These are phyloP conservation scores for Hycleus phaleratus DNA, from an alignment of 1,140 invertebrate species.

Conservation along the genomic window DNA sequence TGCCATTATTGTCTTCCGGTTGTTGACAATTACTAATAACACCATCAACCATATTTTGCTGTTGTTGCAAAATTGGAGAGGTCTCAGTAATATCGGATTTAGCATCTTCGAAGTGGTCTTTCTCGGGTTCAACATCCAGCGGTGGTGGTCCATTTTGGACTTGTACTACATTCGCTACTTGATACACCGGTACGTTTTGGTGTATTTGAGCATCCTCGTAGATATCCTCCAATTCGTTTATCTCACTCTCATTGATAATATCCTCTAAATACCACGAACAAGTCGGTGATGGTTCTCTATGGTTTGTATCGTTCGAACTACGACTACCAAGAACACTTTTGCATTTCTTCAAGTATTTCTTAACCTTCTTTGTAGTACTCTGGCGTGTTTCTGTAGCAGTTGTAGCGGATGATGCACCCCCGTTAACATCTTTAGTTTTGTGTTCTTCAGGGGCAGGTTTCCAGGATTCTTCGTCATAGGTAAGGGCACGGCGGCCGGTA, in stretches of 20 bases:
- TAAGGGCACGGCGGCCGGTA: slow-evolving; percentile 30
- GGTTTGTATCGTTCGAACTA: slow-evolving; percentile 16
- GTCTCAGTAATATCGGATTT: neutral
- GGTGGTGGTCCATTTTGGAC: slow-evolving; percentile 11
- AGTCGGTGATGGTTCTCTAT: slow-evolving; percentile 15
- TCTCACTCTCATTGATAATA: slow-evolving; percentile 26
- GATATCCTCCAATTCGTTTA: slow-evolving; percentile 29
- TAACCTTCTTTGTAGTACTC: slow-evolving; percentile 45
- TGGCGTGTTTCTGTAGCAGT: slow-evolving; percentile 30
- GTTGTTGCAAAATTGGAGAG: slow-evolving; percentile 27
- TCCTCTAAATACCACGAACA: slow-evolving; percentile 28
- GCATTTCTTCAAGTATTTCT: slow-evolving; percentile 46
- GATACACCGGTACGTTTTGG: slow-evolving; percentile 7
- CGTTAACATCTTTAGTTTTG: slow-evolving; percentile 15
- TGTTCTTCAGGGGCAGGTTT: slow-evolving; percentile 27
- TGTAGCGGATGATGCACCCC: slow-evolving; percentile 6
- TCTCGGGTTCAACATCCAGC: neutral
- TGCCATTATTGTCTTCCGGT: neutral
- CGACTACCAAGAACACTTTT: slow-evolving; percentile 41
- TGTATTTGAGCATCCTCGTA: slow-evolving; percentile 24
- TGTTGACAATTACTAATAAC: neutral
- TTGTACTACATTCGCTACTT: slow-evolving; percentile 31
- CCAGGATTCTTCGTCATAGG: slow-evolving; percentile 38
- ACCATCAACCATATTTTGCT: slow-evolving; percentile 30
- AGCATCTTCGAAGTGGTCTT: neutral